Conservation (phyloP, 2,797 vertebrate genomes). For the Xiphophorus birchmanni region DNA sequence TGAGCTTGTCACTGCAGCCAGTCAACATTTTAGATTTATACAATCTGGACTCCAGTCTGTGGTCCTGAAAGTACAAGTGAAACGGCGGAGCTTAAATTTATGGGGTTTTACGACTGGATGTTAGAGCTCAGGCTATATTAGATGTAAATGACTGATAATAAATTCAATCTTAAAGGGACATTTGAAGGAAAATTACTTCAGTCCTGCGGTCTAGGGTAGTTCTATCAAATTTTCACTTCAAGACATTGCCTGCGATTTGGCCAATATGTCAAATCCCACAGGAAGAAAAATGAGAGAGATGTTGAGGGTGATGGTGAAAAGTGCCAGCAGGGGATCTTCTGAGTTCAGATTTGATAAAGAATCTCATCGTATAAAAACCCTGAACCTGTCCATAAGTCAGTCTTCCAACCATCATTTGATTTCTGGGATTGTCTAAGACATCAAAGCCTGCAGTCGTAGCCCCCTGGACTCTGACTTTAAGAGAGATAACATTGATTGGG, state of each 20-base stretch:
- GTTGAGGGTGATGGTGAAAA: slow-evolving; percentile 57
- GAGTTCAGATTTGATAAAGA: slow-evolving; percentile 67
- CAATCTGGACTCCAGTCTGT: slow-evolving; percentile 53
- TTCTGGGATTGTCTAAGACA: slow-evolving; percentile 67
- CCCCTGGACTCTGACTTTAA: slow-evolving; percentile 53
- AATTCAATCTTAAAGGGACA: slow-evolving; percentile 75
- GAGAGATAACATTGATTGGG: slow-evolving; percentile 68
- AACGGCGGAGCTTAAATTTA: slow-evolving; percentile 68
- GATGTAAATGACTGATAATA: slow-evolving; percentile 79
- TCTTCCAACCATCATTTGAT: slow-evolving; percentile 60
- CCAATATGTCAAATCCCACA: slow-evolving; percentile 64
- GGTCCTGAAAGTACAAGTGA: slow-evolving; percentile 59
- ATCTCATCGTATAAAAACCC: slow-evolving; percentile 48
- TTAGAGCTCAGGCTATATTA: slow-evolving; percentile 69
- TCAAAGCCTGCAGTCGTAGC: slow-evolving; percentile 63
- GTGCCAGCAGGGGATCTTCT: slow-evolving; percentile 39
- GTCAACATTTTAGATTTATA: slow-evolving; percentile 75
- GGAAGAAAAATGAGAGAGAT: slow-evolving; percentile 58
- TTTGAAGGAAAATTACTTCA: slow-evolving; percentile 76
- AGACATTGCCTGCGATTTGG: slow-evolving; percentile 64
- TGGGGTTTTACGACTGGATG: slow-evolving; percentile 72
- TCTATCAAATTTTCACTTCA: slow-evolving; percentile 69
- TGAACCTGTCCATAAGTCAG: slow-evolving; percentile 61
- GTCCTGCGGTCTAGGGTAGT: slow-evolving; percentile 54
- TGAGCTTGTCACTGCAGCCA: slow-evolving; percentile 70